A percentile compares a stretch with the other conserved stretches of the same genome.
These are phyloP conservation scores for Loriculus beryllinus DNA, from an alignment of 2,797 vertebrate genomes.

Conservation along the genomic window DNA sequence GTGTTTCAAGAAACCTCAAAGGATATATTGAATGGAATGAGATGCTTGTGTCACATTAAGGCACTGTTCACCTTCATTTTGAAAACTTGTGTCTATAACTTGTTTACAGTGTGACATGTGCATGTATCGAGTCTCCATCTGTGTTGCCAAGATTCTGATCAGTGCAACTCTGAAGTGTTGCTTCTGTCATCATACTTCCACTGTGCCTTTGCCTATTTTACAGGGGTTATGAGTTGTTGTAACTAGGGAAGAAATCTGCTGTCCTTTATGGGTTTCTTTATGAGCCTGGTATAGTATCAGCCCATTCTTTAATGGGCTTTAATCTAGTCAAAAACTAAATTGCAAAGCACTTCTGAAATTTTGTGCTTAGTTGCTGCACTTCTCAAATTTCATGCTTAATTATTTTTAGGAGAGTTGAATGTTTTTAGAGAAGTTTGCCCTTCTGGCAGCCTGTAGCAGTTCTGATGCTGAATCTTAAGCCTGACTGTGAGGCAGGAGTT, in stretches of 20 bases:
- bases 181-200: not conserved
- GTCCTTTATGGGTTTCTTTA: not conserved
- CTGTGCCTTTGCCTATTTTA: not conserved
- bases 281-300: not conserved
- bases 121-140: not conserved
- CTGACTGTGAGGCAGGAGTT: constrained; percentile 12
- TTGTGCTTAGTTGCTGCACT: not conserved
- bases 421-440: not conserved
- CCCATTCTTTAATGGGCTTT: not conserved
- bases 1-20: not conserved
- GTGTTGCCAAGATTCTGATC: not conserved
- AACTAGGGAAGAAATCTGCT: not conserved
- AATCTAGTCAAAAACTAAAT: not conserved
- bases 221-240: not conserved
- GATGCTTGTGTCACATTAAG: not conserved
- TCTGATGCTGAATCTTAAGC: not conserved
- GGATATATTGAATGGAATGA: not conserved
- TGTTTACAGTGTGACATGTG: not conserved
- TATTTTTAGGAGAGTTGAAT: not conserved
- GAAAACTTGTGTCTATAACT: not conserved
- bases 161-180: not conserved
- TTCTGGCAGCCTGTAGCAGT: not conserved
- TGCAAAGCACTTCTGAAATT: not conserved
- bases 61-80: not conserved
- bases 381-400: not conserved